Base-by-base conservation (phyloP, 2,797 vertebrate species). In the Sebastes iracundus region DNA sequence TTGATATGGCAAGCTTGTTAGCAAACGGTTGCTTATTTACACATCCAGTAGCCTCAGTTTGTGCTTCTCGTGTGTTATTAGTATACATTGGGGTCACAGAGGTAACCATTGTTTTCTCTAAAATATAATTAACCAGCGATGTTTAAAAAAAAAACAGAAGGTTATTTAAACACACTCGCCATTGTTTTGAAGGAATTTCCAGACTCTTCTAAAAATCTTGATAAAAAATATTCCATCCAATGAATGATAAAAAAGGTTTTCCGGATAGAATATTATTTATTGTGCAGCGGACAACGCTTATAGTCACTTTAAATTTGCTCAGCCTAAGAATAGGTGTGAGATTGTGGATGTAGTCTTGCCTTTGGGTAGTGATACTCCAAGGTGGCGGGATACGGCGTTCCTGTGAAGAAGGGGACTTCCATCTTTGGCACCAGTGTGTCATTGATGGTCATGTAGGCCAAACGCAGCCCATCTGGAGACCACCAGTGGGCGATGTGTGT, bases 401-500 rank as follows among this genome's bases (percentile, higher is more conserved):
- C 96, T 0, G 98, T 98, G 82, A 99, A 99, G 60, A 96, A 96
- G 0, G 98, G 97, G 8, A 99, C 96, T 88, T 99, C 98, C 98
- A 99, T 99, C 74, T 93, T 94, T 2, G 98, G 98, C 53, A 99
- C 99, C 75, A 96, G 95, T 4, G 97, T 97, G 92, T 98, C 98
- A 1, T 99, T 97, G 91, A 99, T 97, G 82, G 97, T 99, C 92
- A 97, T 96, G 20, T 98, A 99, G 20, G 98, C 98, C 64, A 99
- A 92, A 73, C 98, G 95, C 9, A 97, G 97, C 8, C 98, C 98
- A 18, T 99, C 98, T 0, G 98, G 98, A 79, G 99, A 99, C 98
- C 98, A 99, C 99, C 99, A 99, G 84, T 99, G 98, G 12, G 98
- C 96, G 7, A 97, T 93, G 59, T 98, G 95, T 62, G 94, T 97